Evolutionary conservation across 2,113 vertebrate species (phyloP).

Genomic region (Sula dactylatra): DNA sequence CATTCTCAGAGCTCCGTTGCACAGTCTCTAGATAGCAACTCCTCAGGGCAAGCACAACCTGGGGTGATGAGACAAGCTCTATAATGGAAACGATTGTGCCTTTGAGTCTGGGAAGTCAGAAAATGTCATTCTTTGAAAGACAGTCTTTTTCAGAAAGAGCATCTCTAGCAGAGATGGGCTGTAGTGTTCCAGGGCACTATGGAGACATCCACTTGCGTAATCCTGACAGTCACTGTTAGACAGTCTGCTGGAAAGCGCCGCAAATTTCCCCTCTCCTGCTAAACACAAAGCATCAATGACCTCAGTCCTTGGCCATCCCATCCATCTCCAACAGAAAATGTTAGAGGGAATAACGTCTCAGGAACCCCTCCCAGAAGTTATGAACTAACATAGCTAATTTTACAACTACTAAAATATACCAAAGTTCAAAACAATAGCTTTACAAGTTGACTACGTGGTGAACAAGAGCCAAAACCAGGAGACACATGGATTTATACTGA

Average conservation of each 20-base stretch:
- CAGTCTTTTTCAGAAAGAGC: not conserved
- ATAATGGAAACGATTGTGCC: not conserved
- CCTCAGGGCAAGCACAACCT: not conserved
- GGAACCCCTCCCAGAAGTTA: not conserved
- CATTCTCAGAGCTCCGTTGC: not conserved
- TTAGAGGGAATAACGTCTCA: not conserved
- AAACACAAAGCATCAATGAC: not conserved
- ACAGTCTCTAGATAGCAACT: not conserved
- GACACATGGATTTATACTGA: not conserved
- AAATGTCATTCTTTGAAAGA: not conserved
- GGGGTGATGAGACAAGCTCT: not conserved
- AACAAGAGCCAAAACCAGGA: not conserved
- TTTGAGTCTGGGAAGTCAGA: not conserved
- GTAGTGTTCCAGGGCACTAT: not conserved
- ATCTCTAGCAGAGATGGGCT: not conserved
- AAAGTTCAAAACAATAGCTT: not conserved
- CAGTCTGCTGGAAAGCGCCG: not conserved
- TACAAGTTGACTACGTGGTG: not conserved
- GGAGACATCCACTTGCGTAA: conserved; percentile 10
- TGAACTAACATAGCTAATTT: not conserved
- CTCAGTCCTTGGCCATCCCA: not conserved
- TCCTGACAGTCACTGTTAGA: not conserved
- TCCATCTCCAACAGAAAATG: not conserved
- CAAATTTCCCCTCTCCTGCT: not conserved
- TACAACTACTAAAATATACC: not conserved